These are phyloP conservation scores for Capromys pilorides DNA, from an alignment of 2,797 vertebrate genomes.

Conservation along the genomic window DNA sequence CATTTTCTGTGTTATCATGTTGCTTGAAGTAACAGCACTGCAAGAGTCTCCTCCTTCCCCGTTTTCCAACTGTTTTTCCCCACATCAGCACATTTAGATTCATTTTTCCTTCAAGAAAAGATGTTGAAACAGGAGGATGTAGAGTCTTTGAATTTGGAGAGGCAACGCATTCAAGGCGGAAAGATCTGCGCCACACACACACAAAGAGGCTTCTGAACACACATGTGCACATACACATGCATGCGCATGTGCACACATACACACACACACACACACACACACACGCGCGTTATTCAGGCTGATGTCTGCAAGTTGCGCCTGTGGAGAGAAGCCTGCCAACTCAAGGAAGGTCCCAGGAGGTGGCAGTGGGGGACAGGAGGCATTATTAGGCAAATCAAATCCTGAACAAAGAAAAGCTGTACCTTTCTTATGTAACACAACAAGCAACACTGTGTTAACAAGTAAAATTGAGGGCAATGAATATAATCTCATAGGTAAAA, in stretches of 20 bases:
- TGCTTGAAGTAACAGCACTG: not conserved
- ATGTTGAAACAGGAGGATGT: not conserved
- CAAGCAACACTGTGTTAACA: not conserved
- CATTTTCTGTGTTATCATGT: slow-evolving; percentile 52
- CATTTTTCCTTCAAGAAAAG: not conserved
- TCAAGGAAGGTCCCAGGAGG: not conserved
- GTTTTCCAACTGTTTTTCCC: slow-evolving; percentile 19
- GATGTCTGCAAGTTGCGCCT: not conserved
- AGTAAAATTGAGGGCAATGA: not conserved
- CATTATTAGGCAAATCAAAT: slow-evolving; percentile 18
- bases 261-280: too few relatives aligned
- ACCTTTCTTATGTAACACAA: not conserved
- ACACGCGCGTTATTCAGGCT: not conserved
- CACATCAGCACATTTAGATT: not conserved
- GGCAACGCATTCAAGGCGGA: not conserved
- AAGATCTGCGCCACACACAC: not conserved
- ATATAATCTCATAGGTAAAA: not conserved
- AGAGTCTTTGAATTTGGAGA: not conserved
- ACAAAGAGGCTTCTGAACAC: not conserved
- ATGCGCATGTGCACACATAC: too few relatives aligned
- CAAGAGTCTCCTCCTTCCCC: not conserved
- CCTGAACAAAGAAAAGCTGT: not conserved
- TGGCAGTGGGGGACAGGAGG: accelerated
- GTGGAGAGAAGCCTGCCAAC: not conserved
- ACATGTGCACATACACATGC: too few relatives aligned